Conservation (phyloP, 2,113 vertebrate species). For the Tichodroma muraria region DNA sequence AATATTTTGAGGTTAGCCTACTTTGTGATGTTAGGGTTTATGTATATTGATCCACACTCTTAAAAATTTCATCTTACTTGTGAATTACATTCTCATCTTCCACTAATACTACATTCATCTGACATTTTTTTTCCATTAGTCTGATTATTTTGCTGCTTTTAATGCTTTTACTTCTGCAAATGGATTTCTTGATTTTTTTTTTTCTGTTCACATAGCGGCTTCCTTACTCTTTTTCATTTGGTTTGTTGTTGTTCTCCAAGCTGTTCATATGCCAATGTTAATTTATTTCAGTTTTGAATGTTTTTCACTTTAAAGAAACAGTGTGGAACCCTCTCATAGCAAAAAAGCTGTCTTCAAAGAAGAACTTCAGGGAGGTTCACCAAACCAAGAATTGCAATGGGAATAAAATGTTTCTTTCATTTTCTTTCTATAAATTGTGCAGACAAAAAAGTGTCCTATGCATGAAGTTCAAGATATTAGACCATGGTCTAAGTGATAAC, state of each 20-base stretch:
- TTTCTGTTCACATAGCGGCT: background rate
- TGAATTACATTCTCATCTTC: constrained; percentile 40
- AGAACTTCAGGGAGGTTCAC: background rate
- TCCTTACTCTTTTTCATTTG: background rate
- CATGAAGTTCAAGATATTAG: background rate
- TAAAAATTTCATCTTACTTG: constrained; percentile 39
- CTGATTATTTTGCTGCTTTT: constrained; percentile 28
- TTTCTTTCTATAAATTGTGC: background rate
- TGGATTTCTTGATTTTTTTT: background rate
- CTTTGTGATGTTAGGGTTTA: background rate
- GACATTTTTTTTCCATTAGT: constrained; percentile 2
- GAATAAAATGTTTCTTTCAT: background rate
- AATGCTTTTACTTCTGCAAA: constrained; percentile 20
- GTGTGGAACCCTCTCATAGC: background rate
- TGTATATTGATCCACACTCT: constrained; percentile 16
- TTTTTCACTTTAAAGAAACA: background rate
- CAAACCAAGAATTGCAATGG: background rate
- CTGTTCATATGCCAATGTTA: background rate
- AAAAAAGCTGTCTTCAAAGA: background rate
- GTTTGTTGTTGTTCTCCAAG: constrained; percentile 1
- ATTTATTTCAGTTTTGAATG: background rate
- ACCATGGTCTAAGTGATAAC: background rate
- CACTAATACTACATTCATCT: background rate
- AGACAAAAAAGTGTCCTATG: background rate
- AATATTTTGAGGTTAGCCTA: background rate